Percentiles rank a stretch among this genome's conserved stretches.
Conservation (phyloP, 30 jellyfish, hydroid and myxozoan species). For the Aurelia aurita region DNA sequence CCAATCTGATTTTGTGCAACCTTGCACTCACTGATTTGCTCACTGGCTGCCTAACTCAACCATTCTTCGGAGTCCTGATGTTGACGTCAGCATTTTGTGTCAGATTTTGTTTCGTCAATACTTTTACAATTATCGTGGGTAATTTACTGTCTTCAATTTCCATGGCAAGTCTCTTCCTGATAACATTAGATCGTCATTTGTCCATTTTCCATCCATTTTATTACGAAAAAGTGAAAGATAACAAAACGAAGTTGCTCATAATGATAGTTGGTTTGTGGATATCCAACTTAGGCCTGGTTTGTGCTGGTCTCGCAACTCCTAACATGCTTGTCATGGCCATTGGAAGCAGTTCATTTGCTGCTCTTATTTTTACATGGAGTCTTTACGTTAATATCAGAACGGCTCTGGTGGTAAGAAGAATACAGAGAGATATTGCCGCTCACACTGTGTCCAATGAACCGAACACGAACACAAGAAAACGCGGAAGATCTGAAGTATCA, state of each 20-base stretch:
- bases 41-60: conserved; percentile 38
- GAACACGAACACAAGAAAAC: background rate
- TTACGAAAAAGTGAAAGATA: conserved; percentile 30
- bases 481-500: conserved; percentile 21
- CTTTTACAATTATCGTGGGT: conserved; percentile 17
- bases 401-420: conserved; percentile 17
- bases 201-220: conserved; percentile 43
- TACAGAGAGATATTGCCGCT: conserved; percentile 11
- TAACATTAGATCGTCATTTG: conserved; percentile 22
- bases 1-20: conserved; percentile 37
- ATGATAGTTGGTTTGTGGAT: conserved; percentile 21
- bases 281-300: background rate
- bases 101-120: conserved; percentile 38
- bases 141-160: conserved; percentile 32
- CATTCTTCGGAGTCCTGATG: conserved; percentile 36
- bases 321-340: conserved; percentile 1
- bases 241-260: background rate
- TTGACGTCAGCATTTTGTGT: conserved; percentile 35
- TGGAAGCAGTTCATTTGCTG: conserved; percentile 28
- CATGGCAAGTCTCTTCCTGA: conserved; percentile 31
- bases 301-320: conserved; percentile 44
- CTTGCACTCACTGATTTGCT: conserved; percentile 41
- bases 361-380: conserved; percentile 28
- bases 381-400: conserved; percentile 31
- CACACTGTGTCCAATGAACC: background rate